phyloP scores from a whole-genome alignment of 2,113 vertebrate genomes.

The Nestor notabilis region DNA sequence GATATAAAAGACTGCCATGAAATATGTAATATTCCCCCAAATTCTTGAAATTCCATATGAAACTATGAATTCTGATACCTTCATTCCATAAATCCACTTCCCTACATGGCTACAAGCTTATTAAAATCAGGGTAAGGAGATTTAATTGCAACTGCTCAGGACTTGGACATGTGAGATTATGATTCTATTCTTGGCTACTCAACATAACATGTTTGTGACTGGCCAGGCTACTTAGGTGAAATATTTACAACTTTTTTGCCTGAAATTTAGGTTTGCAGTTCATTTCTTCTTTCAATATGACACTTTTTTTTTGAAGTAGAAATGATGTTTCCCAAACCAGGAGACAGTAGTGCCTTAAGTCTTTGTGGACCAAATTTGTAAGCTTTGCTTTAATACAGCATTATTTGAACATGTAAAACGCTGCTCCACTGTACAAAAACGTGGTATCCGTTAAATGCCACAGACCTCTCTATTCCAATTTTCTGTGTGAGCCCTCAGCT shows the following conservation, averaged over 20 bases:
- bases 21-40: not conserved
- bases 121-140: conserved; percentile 44
- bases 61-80: not conserved
- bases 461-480: not conserved
- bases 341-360: not conserved
- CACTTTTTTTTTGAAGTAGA: not conserved
- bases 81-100: not conserved
- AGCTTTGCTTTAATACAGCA: not conserved
- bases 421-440: not conserved
- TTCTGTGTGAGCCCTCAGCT: conserved; percentile 12
- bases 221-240: not conserved
- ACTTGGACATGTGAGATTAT: conserved; percentile 21
- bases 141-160: conserved; percentile 38
- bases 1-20: not conserved
- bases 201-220: not conserved
- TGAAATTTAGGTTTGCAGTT: not conserved
- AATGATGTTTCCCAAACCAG: not conserved
- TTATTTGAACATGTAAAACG: not conserved
- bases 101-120: not conserved
- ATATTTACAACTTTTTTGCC: not conserved
- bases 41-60: not conserved
- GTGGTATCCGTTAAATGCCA: not conserved
- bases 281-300: not conserved
- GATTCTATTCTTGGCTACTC: conserved; percentile 42
- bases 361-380: not conserved